phyloP scores from a whole-genome alignment of 2,888 invertebrate genomes.

The Drosophila merina region DNA sequence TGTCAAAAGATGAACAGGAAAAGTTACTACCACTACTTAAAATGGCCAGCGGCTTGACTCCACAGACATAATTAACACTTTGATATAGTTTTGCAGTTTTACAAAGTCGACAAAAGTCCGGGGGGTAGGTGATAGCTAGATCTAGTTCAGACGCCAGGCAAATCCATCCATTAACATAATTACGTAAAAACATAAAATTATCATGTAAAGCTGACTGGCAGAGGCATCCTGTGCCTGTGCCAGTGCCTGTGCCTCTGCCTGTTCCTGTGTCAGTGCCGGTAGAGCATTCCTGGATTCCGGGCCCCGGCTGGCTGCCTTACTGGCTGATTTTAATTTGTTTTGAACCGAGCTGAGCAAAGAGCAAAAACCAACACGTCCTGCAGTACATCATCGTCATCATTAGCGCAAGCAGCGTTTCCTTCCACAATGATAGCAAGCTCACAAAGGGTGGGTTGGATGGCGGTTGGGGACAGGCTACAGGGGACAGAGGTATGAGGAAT shows the following conservation, averaged over 20 bases:
- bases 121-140: constrained; percentile 3
- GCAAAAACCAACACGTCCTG: constrained; percentile 75
- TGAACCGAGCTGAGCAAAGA: constrained; percentile 55
- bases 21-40: constrained; percentile 29
- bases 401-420: constrained; percentile 65
- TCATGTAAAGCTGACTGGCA: constrained; percentile 55
- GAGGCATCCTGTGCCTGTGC: constrained; percentile 45
- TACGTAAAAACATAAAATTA: constrained; percentile 69
- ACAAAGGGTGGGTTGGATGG: constrained; percentile 8
- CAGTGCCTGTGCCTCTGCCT: not conserved
- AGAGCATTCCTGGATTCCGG: constrained; percentile 29
- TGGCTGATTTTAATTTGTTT: constrained; percentile 76
- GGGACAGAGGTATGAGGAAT: constrained; percentile 1
- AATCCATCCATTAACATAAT: constrained; percentile 73
- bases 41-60: constrained; percentile 36
- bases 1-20: constrained; percentile 23
- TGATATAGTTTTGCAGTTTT: constrained; percentile 70
- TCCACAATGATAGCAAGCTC: constrained; percentile 40
- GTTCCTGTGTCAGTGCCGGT: not conserved
- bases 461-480: not conserved
- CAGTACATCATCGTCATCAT: constrained; percentile 78
- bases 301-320: constrained; percentile 31
- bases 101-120: constrained; percentile 50
- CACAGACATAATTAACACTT: constrained; percentile 72
- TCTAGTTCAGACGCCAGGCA: constrained; percentile 32